A percentile compares a stretch with the other conserved stretches of the same genome.
Evolutionary conservation across 2,113 vertebrate genomes (phyloP).

Genomic region (Proteles cristata): DNA sequence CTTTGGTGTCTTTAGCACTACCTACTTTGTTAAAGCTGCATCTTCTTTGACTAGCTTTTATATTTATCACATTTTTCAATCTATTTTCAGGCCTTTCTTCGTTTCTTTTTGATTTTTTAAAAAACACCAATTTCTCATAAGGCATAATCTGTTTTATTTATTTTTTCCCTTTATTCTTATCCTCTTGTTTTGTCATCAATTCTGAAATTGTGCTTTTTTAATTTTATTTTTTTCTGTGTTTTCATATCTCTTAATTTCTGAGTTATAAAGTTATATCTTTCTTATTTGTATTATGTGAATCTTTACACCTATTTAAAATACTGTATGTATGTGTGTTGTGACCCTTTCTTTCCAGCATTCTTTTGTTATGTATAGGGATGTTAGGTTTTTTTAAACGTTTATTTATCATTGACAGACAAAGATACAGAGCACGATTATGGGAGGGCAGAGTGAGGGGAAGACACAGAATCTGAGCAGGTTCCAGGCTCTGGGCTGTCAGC

Average conservation of each 20-base stretch:
- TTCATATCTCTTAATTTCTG: background rate
- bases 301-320: background rate
- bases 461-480: too few relatives aligned
- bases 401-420: too few relatives aligned
- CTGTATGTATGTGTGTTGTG: background rate
- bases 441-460: too few relatives aligned
- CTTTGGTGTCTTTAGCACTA: background rate
- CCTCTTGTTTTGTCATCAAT: background rate
- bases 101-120: background rate
- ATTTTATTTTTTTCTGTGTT: background rate
- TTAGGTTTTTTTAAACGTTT: background rate
- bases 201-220: background rate
- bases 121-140: background rate
- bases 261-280: background rate
- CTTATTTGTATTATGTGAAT: background rate
- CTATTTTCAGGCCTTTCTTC: background rate
- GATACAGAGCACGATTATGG: too few relatives aligned
- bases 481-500: too few relatives aligned
- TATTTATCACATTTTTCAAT: background rate
- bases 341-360: background rate
- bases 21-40: background rate
- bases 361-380: background rate
- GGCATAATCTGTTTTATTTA: background rate
- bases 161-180: background rate
- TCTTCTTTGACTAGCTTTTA: background rate